A percentile compares a stretch with the other conserved stretches of the same genome.
Evolutionary conservation across 1,140 invertebrate species (phyloP).

Genomic region (Aleiodes sp.): DNA sequence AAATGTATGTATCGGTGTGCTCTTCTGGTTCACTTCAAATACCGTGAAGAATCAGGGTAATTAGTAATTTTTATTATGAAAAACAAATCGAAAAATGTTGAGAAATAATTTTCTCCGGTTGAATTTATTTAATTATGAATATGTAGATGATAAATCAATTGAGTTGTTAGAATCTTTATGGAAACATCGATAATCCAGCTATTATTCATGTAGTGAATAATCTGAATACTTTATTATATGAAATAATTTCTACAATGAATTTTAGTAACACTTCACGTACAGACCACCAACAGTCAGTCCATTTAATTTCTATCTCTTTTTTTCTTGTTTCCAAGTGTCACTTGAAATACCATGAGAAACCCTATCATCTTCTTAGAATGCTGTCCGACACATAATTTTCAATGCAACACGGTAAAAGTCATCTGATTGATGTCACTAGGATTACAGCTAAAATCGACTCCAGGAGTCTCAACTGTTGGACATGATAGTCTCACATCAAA

Average conservation of each 20-base stretch:
- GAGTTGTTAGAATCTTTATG: too few relatives aligned
- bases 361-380: background rate
- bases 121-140: too few relatives aligned
- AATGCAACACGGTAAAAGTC: background rate
- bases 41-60: too few relatives aligned
- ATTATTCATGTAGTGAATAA: too few relatives aligned
- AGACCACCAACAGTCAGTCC: conserved; percentile 7
- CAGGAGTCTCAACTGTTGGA: conserved; percentile 5
- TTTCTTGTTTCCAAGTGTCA: background rate
- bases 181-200: too few relatives aligned
- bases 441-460: conserved; percentile 17
- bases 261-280: background rate
- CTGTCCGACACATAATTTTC: background rate
- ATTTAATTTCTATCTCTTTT: too few relatives aligned
- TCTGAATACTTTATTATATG: background rate
- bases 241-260: background rate
- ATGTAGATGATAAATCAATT: too few relatives aligned
- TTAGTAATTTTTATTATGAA: too few relatives aligned
- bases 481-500: conserved; percentile 35
- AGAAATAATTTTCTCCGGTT: too few relatives aligned
- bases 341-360: background rate
- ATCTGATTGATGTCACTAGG: conserved; percentile 27
- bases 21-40: too few relatives aligned
- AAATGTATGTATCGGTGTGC: too few relatives aligned
- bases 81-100: too few relatives aligned